These are phyloP conservation scores for Gastrophysa polygoni DNA, from an alignment of 2,888 invertebrate genomes.

Conservation along the genomic window DNA sequence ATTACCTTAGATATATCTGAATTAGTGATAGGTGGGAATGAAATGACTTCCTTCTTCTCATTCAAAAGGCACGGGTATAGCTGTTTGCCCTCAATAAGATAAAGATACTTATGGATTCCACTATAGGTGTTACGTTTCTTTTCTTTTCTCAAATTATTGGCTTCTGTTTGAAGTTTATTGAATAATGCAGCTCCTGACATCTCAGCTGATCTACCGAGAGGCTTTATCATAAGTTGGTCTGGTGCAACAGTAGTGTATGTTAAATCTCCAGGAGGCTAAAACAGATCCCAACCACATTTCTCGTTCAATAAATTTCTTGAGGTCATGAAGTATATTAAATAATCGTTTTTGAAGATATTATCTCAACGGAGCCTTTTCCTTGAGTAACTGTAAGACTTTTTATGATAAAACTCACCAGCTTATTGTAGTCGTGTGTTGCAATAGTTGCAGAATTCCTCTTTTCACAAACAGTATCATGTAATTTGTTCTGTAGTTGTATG, in stretches of 20 bases:
- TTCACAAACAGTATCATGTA: constrained; percentile 77
- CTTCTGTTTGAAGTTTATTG: constrained; percentile 73
- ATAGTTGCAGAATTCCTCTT: constrained; percentile 80
- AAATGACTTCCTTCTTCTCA: constrained; percentile 70
- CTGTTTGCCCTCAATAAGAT: constrained; percentile 76
- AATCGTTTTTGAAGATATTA: too few relatives aligned
- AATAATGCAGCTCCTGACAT: constrained; percentile 73
- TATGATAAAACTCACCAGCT: constrained; percentile 57
- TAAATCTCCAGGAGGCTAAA: constrained; percentile 60
- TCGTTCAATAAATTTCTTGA: too few relatives aligned
- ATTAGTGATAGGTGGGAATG: constrained; percentile 88
- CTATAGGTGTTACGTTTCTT: constrained; percentile 83
- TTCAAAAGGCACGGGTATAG: constrained; percentile 76
- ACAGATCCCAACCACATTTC: too few relatives aligned
- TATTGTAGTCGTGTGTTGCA: constrained; percentile 80
- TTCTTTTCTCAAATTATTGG: constrained; percentile 79
- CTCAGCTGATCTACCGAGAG: constrained; percentile 66
- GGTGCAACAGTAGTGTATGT: constrained; percentile 74
- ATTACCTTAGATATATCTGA: constrained; percentile 78
- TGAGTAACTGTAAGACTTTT: too few relatives aligned
- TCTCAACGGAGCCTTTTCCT: too few relatives aligned
- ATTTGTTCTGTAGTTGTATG: constrained; percentile 78
- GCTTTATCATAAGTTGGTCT: constrained; percentile 67
- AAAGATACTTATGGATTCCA: constrained; percentile 84
- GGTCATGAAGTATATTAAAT: too few relatives aligned